Base-by-base conservation (phyloP, 2,888 invertebrate species). In the Shargacucullia verbasci region DNA sequence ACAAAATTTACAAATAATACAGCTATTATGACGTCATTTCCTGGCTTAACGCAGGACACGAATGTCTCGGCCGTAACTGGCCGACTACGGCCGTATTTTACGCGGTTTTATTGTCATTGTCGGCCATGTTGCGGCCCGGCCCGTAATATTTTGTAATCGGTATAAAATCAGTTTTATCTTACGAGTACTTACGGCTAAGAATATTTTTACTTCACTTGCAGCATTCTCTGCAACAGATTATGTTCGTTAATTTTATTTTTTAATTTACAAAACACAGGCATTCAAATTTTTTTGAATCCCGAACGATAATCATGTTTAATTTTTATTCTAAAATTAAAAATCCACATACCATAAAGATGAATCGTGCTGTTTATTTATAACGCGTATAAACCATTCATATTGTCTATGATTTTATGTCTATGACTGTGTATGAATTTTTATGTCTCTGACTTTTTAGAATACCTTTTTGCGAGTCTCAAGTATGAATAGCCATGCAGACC, bases 121-220 rank as follows among this genome's bases (percentile, higher is more conserved):
- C 39, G 45, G 33, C 35, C 40, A 31, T 50, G 46, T 63, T 40
- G 15, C 27, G 27, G 14, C 35, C 40, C 11, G 34, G 43, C 31
- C 57, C 14, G 61, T 62, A 64, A 76, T 71, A 77, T 78, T 79
- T 76, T 68, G 76, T 75, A 75, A 78, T 75, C 71, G 43, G 27
- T 27, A 58, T 76, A 76, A 80, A 75, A 72, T 73, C 68, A 34
- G 40, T 35, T 71, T 70, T 72, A 70, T 57, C 25, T 54, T 38
- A 14, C 38, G 38, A 50, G 13, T 14, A 12, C 25, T 54, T 38
- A 14, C 38, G 38, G 45, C 15, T 14, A 12, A 33, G n/a, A 15
- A 47, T 13, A 39, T 44, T 54, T 64, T 64, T 61, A 35, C 15
- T 39, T 8, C 9, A 27, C 11, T 20, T 2, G 12, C 10, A 27